phyloP scores from a whole-genome alignment of 2,888 invertebrate species.

The Dexiosoma caninum region DNA sequence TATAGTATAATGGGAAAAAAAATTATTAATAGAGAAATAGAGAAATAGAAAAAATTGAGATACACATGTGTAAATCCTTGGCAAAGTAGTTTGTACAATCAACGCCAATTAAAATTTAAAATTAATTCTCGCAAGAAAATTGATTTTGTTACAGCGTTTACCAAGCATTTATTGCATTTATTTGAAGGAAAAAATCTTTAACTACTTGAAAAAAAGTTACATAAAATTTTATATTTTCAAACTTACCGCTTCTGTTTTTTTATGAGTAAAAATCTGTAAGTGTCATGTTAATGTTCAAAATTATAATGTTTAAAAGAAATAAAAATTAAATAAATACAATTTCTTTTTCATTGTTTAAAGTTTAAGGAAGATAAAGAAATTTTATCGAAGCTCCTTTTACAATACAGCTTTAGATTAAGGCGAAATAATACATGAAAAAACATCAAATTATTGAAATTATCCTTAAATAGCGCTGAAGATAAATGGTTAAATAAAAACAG shows the following conservation, averaged over 20 bases:
- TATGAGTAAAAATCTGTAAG: conserved; percentile 52
- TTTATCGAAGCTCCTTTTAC: conserved; percentile 60
- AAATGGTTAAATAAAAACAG: conserved; percentile 7
- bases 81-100: conserved; percentile 55
- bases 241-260: conserved; percentile 54
- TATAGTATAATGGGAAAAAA: conserved; percentile 11
- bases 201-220: conserved; percentile 45
- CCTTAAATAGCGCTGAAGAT: background rate
- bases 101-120: too few species aligned
- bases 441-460: conserved; percentile 27
- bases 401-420: conserved; percentile 35
- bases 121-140: background rate
- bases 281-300: conserved; percentile 57
- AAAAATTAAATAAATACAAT: background rate
- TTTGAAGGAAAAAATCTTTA: conserved; percentile 28
- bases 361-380: conserved; percentile 24
- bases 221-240: conserved; percentile 14
- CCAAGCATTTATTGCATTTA: conserved; percentile 56
- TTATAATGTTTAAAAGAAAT: conserved; percentile 20
- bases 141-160: background rate
- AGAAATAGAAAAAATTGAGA: conserved; percentile 15
- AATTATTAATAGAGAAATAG: conserved; percentile 34
- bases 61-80: conserved; percentile 67
- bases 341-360: background rate
- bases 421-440: conserved; percentile 32